Conservation (phyloP, 2,797 vertebrate genomes). For the Hippoglossus hippoglossus region DNA sequence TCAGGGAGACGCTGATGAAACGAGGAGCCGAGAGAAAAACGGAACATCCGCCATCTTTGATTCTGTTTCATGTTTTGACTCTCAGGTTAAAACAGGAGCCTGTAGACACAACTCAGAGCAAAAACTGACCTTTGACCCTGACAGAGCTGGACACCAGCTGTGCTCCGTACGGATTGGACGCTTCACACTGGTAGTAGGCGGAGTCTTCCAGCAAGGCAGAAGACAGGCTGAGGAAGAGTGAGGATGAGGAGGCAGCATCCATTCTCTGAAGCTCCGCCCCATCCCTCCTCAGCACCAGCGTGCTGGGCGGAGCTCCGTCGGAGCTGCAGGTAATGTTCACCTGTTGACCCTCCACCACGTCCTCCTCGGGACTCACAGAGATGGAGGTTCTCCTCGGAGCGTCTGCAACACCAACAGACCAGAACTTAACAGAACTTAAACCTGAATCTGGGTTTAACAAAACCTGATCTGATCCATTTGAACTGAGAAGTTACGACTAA, state of each 20-base stretch:
- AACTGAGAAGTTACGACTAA: too few relatives aligned
- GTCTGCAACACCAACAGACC: slow-evolving; percentile 24
- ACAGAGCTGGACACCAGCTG: slow-evolving; percentile 74
- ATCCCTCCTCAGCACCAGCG: slow-evolving; percentile 80
- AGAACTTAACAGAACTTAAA: too few relatives aligned
- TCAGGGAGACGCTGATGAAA: too few relatives aligned
- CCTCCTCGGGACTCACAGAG: slow-evolving; percentile 72
- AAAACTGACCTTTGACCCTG: slow-evolving; percentile 82
- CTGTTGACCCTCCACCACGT: slow-evolving; percentile 84
- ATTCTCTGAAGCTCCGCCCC: slow-evolving; percentile 63
- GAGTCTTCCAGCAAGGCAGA: slow-evolving; percentile 76
- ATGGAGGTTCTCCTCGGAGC: slow-evolving; percentile 66
- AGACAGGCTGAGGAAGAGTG: slow-evolving; percentile 78
- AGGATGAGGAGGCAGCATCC: slow-evolving; percentile 64
- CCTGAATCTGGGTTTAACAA: not conserved
- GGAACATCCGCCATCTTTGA: too few relatives aligned
- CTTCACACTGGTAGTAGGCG: slow-evolving; percentile 87
- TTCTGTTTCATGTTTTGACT: too few relatives aligned
- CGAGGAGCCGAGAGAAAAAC: too few relatives aligned
- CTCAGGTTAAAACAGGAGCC: too few relatives aligned
- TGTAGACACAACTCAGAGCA: too few relatives aligned
- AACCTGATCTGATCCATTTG: too few relatives aligned
- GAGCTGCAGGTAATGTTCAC: slow-evolving; percentile 85
- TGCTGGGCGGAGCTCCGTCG: slow-evolving; percentile 80
- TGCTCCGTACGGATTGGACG: slow-evolving; percentile 82